Evolutionary conservation across 2,888 invertebrate genomes (phyloP).

Genomic region (Lepidocyrtinus sp.): DNA sequence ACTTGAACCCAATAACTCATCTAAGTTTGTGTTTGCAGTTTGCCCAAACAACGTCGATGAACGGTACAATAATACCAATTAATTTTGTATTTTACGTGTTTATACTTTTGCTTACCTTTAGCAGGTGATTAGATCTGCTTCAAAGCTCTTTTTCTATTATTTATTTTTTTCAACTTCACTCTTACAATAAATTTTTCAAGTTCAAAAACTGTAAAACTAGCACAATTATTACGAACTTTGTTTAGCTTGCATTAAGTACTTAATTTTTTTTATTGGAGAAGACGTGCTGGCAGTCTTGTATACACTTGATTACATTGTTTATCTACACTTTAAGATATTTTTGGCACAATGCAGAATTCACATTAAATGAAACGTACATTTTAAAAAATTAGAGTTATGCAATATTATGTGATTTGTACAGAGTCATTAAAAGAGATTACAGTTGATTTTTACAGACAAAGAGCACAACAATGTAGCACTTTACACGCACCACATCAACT

Average conservation of each 20-base stretch:
- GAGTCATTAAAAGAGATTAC: not conserved
- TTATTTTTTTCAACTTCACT: not conserved
- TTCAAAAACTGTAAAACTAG: not conserved
- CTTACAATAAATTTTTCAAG: slow-evolving; percentile 9
- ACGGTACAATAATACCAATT: not conserved
- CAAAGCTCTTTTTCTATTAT: slow-evolving; percentile 42
- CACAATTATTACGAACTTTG: not conserved
- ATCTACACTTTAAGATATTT: not conserved
- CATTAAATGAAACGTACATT: not conserved
- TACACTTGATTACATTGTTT: not conserved
- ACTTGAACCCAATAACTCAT: slow-evolving; percentile 27
- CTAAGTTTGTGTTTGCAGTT: not conserved
- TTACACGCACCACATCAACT: not conserved
- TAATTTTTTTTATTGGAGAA: not conserved
- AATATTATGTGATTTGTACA: not conserved
- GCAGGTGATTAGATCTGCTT: slow-evolving; percentile 60
- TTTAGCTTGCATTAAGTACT: not conserved
- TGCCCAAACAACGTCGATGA: slow-evolving; percentile 7
- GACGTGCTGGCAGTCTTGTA: not conserved
- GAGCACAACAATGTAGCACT: not conserved
- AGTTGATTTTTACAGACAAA: not conserved
- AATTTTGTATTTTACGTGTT: not conserved
- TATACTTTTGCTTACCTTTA: slow-evolving; percentile 50
- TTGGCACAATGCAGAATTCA: slow-evolving; percentile 60
- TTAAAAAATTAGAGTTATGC: not conserved